Evolutionary conservation across 2,888 invertebrate species (phyloP), one percentile per base, ranked within the genome.

Genomic region (Drosophila melanocephala): DNA sequence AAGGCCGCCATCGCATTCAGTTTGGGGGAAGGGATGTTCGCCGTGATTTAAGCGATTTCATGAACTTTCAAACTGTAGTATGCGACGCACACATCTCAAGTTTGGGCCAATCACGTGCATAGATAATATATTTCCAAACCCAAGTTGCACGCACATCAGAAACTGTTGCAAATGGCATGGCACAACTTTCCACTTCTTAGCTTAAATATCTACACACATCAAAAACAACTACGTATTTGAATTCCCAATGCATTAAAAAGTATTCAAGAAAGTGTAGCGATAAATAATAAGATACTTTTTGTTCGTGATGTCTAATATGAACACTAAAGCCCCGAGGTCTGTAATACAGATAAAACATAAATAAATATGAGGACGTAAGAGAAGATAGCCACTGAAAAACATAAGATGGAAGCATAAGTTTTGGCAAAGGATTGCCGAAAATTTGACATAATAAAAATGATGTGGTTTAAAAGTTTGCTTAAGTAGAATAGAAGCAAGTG

Each of bases 1-100:
- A 42, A 28, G 42, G 47, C 33, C 50, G 30, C 26, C 47, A 26
- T 26, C 47, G 26, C 22, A 35, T 19, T 56, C 33, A 33, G 37
- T 16, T 22, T 30, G 35, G 52, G 53, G 26, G 16, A 4, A 4
- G 26, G 16, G 26, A 16, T 26, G 16, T 47, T 26, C 47, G 47
- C 26, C 16, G 55, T 81, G 78, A 76, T 72, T 81, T 78, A 78
- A 79, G 58, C 72, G 63, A 53, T 77, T 81, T 64, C 71, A 77
- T 77, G 72, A 78, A 78, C 81, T 78, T 78, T 81, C 37, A 28
- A 63, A 66, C 51, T 65, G 50, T 66, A 51, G 65, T 47, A 9
- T 26, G 47, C 47, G 61, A 22, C 33, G 22, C 75, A 53, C 60
- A 66, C 71, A 53, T 30, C 32, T 67, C 26, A 51, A 67, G 51